Evolutionary conservation across 2,888 invertebrate species (phyloP).

Genomic region (Theretra japonica): DNA sequence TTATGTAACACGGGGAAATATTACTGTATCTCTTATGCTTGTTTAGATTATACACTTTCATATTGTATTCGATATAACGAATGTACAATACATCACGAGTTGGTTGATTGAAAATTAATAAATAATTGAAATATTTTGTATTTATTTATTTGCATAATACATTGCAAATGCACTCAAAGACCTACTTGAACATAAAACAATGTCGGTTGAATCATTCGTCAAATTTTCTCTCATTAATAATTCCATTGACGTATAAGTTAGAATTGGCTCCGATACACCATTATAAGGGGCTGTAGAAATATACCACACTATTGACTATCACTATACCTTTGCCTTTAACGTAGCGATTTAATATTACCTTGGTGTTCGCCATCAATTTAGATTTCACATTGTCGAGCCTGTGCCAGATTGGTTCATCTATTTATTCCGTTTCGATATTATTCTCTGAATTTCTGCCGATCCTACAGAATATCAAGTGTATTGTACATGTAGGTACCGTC

Average conservation of each 20-base stretch:
- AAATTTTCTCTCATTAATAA: slow-evolving; percentile 54
- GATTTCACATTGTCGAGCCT: background rate
- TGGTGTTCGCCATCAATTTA: background rate
- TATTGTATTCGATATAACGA: no score
- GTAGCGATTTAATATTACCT: background rate
- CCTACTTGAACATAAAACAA: slow-evolving; percentile 34
- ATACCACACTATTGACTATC: background rate
- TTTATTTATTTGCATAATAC: no score
- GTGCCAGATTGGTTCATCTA: slow-evolving; percentile 8
- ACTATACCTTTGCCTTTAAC: background rate
- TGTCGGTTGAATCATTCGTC: slow-evolving; percentile 38
- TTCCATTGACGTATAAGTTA: slow-evolving; percentile 42
- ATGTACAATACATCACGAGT: no score
- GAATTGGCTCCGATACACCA: slow-evolving; percentile 28
- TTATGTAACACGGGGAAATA: no score
- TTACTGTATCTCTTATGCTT: no score
- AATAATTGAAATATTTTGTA: background rate
- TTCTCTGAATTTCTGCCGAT: no score
- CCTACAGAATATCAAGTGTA: background rate
- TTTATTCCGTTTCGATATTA: background rate
- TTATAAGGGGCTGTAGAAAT: background rate
- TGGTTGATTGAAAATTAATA: no score
- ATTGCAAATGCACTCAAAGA: background rate
- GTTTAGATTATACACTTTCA: no score
- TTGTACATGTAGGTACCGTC: background rate